Base-by-base conservation (phyloP, 2,888 invertebrate genomes). In the Sarcophaga caerulescens region DNA sequence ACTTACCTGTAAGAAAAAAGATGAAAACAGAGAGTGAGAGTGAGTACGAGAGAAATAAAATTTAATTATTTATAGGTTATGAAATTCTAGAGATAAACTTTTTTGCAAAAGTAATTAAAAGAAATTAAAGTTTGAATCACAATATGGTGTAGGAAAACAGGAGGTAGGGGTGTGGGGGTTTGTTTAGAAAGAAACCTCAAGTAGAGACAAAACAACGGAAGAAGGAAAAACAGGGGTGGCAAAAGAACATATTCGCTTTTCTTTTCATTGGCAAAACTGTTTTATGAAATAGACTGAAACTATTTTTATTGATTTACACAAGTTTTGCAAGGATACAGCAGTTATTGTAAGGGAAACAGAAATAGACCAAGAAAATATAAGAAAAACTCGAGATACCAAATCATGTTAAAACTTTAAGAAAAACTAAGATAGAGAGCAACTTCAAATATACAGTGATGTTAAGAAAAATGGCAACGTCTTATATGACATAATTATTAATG, bases 31-130 rank as follows among this genome's bases (percentile, higher is more conserved):
- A 71, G 4, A 8, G 14, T 60, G 35, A 81, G 81, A 78, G 57
- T 66, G 11, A 84, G 14, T 47, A 84, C 35, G 1, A 47, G 17
- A 68, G 17, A 52, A 17, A 68, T 25, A 81, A 84, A 81, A 70
- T 70, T 12, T 81, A 68, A 82, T 85, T 79, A 79, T 76, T 76
- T 82, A 76, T 77, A 77, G 81, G 12, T 76, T 83, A 83, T 79
- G 79, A 81, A 75, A 75, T 79, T 75, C 65, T 63, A 47, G 21
- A 52, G 23, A 68, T 75, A 79, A 84, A 79, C 65, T 84, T 69
- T 84, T 57, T 35, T 59, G 70, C 35, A 84, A 84, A 84, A 84
- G 84, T 84, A 84, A 84, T 84, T 84, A 70, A 84, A 84, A 84
- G 45, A 76, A 75, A 84, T 84, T 84, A 76, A 84, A 80, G 66